Evolutionary conservation across 2,797 vertebrate species (phyloP), one percentile per base, ranked within the genome.

Genomic region (Adelosebastes latens): DNA sequence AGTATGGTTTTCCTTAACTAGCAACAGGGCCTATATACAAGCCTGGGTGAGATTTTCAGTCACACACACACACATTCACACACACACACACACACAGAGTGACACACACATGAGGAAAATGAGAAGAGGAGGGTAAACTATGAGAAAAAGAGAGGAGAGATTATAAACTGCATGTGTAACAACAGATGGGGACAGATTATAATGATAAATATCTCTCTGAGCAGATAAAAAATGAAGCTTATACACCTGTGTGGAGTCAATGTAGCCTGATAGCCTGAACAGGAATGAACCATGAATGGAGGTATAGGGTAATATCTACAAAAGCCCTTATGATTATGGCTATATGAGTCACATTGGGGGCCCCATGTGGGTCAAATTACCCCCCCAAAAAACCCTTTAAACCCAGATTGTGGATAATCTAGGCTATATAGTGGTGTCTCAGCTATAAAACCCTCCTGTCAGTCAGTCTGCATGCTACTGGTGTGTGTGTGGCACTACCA

Each of bases 291-390:
- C 79, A 77, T 80, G 86, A 81, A 74, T 87, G 77, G 78, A 77
- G 67, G 70, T 46, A 68, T 62, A 14, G 36, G 5, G 52, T 78
- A 63, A 87, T 80, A 85, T 87, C 84, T 82, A 82, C 74, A 84
- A 85, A 85, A 91, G 87, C 79, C 58, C 22, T 84, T 72, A 79
- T 89, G 87, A 85, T 92, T 77, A 92, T 89, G 73, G 66, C 80
- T 76, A 25, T 76, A 79, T 69, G 61, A 76, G 75, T 77, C 87
- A 88, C 84, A 78, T 65, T 83, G 86, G 92, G 88, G 42, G 36
- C 36, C 12, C 36, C 90, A 88, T 93, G 64, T 75, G 88, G 86
- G 79, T 92, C 83, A 85, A 55, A 89, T 92, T 84, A 86, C 79
- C 60, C 77, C 60, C 80, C 61, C 42, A 68, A 79, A 81, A 68